These are phyloP conservation scores for Ivindomyrus marchei DNA, from an alignment of 2,113 vertebrate species.

Conservation along the genomic window DNA sequence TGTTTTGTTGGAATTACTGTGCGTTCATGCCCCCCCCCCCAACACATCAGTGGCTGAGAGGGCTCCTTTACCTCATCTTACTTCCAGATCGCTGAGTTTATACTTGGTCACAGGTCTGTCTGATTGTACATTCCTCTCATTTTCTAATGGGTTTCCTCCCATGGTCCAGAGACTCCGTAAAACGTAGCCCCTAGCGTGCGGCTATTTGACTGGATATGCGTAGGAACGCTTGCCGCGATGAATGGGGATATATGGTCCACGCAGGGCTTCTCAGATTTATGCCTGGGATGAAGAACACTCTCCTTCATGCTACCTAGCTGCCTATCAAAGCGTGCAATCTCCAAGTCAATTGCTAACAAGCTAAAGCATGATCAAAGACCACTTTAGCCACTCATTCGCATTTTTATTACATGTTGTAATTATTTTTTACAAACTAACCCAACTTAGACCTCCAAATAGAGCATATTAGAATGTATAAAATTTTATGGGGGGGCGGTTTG, in stretches of 20 bases:
- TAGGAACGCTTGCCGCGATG: not conserved
- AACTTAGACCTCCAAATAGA: not conserved
- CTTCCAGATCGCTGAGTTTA: not conserved
- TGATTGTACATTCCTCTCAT: not conserved
- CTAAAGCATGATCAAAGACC: not conserved
- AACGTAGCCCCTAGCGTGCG: not conserved
- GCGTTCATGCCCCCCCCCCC: not conserved
- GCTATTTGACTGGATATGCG: not conserved
- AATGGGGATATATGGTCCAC: not conserved
- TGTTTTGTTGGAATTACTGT: not conserved
- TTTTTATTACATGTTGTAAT: not conserved
- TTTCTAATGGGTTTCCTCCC: not conserved
- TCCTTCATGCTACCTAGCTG: not conserved
- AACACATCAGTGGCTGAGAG: not conserved
- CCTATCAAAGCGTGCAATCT: not conserved
- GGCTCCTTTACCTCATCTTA: not conserved
- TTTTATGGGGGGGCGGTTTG: not conserved
- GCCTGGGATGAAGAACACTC: not conserved
- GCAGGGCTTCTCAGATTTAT: not conserved
- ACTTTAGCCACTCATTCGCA: not conserved
- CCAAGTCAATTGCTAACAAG: not conserved
- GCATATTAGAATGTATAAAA: not conserved
- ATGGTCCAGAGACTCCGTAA: not conserved
- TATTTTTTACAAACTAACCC: not conserved
- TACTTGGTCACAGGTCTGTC: not conserved